A percentile compares a stretch with the other conserved stretches of the same genome.
These are phyloP conservation scores for Pteronotus mesoamericanus DNA, from an alignment of 2,797 vertebrate genomes.

Conservation along the genomic window DNA sequence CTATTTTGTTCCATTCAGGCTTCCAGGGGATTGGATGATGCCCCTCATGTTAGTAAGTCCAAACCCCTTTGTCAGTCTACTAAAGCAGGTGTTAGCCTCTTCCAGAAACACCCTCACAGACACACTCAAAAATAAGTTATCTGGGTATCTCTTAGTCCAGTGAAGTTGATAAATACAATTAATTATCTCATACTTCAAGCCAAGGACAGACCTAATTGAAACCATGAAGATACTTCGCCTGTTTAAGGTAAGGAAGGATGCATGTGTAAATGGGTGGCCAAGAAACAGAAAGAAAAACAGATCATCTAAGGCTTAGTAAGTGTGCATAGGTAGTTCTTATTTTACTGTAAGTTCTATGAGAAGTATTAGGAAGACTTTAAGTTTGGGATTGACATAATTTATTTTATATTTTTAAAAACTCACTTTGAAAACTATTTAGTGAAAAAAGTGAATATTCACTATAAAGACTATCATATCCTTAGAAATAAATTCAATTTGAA, in stretches of 20 bases:
- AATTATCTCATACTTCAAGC: not conserved
- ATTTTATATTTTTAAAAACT: not conserved
- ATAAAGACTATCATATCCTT: not conserved
- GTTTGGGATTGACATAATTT: not conserved
- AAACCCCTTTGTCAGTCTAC: not conserved
- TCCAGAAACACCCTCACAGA: not conserved
- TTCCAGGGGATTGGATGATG: not conserved
- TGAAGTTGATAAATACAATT: not conserved
- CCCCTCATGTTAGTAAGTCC: not conserved
- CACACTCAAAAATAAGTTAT: not conserved
- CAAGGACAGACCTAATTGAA: not conserved
- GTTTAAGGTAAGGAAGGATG: not conserved
- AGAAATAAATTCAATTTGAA: not conserved
- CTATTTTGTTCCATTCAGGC: not conserved
- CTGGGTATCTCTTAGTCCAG: not conserved
- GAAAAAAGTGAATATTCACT: not conserved
- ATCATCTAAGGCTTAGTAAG: not conserved
- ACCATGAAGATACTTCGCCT: not conserved
- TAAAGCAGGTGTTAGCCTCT: not conserved
- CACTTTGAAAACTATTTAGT: not conserved
- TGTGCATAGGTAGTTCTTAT: not conserved
- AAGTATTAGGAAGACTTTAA: not conserved
- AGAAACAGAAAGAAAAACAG: not conserved
- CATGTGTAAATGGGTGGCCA: not conserved
- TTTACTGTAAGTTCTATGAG: not conserved